Evolutionary conservation across 2,797 vertebrate genomes (phyloP).

Genomic region (Microctenopoma lineatum): DNA sequence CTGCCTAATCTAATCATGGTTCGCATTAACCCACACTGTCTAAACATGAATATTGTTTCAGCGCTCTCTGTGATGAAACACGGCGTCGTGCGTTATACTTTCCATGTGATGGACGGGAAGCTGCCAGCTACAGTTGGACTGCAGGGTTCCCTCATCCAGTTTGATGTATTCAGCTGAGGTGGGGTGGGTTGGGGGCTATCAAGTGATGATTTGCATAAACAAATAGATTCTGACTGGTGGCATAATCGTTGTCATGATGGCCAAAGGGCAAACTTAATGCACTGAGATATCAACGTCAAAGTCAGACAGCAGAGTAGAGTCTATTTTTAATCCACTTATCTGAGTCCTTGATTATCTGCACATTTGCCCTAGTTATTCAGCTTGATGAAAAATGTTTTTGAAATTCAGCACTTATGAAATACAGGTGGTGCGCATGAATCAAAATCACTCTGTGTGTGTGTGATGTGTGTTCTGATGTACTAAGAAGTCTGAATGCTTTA

Average conservation of each 20-base stretch:
- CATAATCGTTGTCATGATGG: constrained; percentile 60
- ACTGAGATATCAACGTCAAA: constrained; percentile 61
- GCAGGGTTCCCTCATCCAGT: constrained; percentile 35
- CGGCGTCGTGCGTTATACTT: background rate
- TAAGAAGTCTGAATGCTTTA: background rate
- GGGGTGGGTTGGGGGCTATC: constrained; percentile 21
- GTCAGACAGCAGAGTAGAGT: constrained; percentile 49
- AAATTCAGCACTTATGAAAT: constrained; percentile 36
- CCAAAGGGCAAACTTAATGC: constrained; percentile 64
- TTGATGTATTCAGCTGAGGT: constrained; percentile 47
- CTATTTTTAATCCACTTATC: constrained; percentile 56
- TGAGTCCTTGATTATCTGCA: constrained; percentile 44
- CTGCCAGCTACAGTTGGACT: constrained; percentile 45
- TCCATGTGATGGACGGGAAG: constrained; percentile 26
- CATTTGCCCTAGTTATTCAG: constrained; percentile 40
- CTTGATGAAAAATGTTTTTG: constrained; percentile 40
- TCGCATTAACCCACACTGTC: constrained; percentile 38
- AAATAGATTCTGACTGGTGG: constrained; percentile 68
- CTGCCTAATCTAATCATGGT: constrained; percentile 36
- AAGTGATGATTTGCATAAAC: constrained; percentile 65
- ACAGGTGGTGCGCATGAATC: constrained; percentile 25
- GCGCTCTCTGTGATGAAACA: constrained; percentile 1
- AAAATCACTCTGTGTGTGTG: background rate
- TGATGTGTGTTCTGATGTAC: constrained; percentile 1
- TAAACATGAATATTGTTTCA: constrained; percentile 27